Percentiles rank a stretch among this genome's conserved stretches.
Evolutionary conservation across 2,797 vertebrate genomes (phyloP).

Genomic region (Luscinia megarhynchos): DNA sequence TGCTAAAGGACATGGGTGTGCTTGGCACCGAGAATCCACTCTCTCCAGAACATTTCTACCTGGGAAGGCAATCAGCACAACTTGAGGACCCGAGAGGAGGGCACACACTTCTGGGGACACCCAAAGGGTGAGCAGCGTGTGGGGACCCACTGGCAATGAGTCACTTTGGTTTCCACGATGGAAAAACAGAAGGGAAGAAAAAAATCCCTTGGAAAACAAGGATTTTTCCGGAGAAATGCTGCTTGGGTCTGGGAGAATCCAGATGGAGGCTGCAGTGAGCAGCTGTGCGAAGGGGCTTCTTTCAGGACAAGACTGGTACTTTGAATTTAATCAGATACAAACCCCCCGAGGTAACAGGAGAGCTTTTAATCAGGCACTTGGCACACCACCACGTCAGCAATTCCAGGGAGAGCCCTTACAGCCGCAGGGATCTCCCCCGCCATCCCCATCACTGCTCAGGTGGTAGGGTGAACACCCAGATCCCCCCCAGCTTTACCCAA

Average conservation of each 20-base stretch:
- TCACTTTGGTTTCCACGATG: accelerated
- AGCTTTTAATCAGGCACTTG: conserved; percentile 40
- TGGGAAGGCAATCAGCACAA: accelerated
- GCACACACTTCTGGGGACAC: neutral
- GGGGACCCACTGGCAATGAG: neutral
- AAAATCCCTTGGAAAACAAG: neutral
- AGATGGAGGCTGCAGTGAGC: neutral
- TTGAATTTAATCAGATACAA: neutral
- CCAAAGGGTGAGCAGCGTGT: accelerated
- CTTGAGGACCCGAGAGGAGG: neutral
- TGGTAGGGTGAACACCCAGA: neutral
- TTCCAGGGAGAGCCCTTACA: neutral
- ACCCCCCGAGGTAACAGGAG: neutral
- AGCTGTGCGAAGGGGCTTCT: neutral
- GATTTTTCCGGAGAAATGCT: neutral
- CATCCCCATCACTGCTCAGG: accelerated
- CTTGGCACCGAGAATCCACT: neutral
- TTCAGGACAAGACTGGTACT: neutral
- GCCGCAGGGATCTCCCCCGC: neutral
- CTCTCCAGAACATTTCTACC: neutral
- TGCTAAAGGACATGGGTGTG: neutral
- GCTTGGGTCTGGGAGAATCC: neutral
- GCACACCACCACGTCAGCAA: neutral
- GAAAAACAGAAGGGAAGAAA: neutral
- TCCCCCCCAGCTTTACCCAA: neutral